Conservation (phyloP, 2,113 vertebrate species). For the Carettochelys insculpta region DNA sequence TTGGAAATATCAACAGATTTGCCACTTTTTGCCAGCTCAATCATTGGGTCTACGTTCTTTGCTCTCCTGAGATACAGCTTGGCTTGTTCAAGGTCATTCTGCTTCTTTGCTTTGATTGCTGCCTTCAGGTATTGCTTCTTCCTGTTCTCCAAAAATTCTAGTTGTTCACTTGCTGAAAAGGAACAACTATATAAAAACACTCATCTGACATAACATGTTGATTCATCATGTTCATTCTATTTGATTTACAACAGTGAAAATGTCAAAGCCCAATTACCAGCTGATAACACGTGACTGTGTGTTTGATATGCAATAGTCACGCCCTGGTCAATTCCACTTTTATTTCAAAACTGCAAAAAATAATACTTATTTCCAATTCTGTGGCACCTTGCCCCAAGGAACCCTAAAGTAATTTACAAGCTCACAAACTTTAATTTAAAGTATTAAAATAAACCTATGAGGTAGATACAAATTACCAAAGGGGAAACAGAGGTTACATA, state of each 20-base stretch:
- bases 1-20: conserved; percentile 83
- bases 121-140: conserved; percentile 92
- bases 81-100: conserved; percentile 90
- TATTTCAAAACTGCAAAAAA: neutral
- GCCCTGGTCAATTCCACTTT: neutral
- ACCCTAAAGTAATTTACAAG: neutral
- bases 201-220: neutral
- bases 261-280: neutral
- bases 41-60: conserved; percentile 85
- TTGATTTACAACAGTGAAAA: conserved; percentile 1
- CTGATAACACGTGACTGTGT: neutral
- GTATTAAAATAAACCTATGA: neutral
- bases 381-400: neutral
- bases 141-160: conserved; percentile 88
- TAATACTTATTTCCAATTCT: neutral
- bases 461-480: neutral
- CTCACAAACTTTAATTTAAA: neutral
- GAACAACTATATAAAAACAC: neutral
- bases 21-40: conserved; percentile 81
- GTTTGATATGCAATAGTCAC: neutral
- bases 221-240: neutral
- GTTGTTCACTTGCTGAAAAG: conserved; percentile 82
- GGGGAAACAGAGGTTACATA: neutral
- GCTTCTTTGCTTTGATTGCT: conserved; percentile 92
- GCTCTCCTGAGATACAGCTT: conserved; percentile 86